Evolutionary conservation across 2,797 vertebrate species (phyloP), one percentile per base, ranked within the genome.

Genomic region (Macropodus opercularis): DNA sequence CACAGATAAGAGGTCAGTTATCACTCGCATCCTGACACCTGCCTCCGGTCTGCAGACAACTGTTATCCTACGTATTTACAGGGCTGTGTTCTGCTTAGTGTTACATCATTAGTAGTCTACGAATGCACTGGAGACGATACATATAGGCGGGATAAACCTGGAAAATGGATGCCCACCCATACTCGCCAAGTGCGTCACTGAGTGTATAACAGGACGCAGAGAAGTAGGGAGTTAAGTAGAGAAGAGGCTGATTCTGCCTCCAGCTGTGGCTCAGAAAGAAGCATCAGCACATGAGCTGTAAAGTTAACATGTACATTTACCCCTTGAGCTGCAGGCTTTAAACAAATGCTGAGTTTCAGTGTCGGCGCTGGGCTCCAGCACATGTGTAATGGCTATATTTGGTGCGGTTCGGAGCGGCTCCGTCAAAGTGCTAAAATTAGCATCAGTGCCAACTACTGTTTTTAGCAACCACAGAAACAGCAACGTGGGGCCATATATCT

Each of bases 1-100:
- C 48, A 32, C 27, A 47, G 49, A 55, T 50, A 36, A 55, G 38
- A 56, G 50, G 54, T 60, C 51, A 1, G 14, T 27, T 49, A 63
- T 47, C 31, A 41, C 21, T 22, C 19, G 21, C 13, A 39, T 19
- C 14, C 15, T 15, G 8, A 29, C 14, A 34, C 3, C 17, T 1
- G 1, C 21, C 54, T 24, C 21, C 36, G 42, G 26, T 23, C 35
- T 49, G 39, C 42, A 36, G n/a, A 59, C 39, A 49, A 36, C 43
- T 32, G 17, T 18, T 27, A 39, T 53, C 41, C 26, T 19, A 26
- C 44, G 47, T 39, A 17, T 48, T 63, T 26, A 50, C 29, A 31
- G 31, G 21, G 14, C 8, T 10, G 6, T 21, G 40, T 50, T 46
- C 9, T 2, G 7, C 40, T 39, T 14, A 9, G 36, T 46, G 19